Percentiles rank a stretch among this genome's conserved stretches.
Conservation (phyloP, 2,888 invertebrate genomes). For the Cephalotes varians region DNA sequence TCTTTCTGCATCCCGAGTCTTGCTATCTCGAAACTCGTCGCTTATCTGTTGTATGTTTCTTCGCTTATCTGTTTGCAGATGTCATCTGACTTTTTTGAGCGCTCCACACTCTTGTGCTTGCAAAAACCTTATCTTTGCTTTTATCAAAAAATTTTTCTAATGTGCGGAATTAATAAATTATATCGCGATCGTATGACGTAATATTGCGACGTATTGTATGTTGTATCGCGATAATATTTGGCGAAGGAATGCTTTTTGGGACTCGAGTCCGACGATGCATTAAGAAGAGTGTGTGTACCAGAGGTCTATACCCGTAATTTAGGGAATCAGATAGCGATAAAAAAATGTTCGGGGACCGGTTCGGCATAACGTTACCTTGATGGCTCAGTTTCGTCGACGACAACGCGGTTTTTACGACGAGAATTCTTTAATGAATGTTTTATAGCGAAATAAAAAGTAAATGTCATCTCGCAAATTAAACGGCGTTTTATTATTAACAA, state of each 20-base stretch:
- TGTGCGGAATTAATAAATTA: slow-evolving; percentile 26
- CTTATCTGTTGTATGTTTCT: slow-evolving; percentile 6
- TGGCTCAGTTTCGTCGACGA: slow-evolving; percentile 49
- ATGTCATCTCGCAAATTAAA: slow-evolving; percentile 48
- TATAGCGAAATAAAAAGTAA: slow-evolving; percentile 53
- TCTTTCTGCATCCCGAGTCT: neutral
- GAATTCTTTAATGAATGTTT: slow-evolving; percentile 60
- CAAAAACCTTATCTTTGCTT: neutral
- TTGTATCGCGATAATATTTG: slow-evolving; percentile 4
- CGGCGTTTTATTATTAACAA: slow-evolving; percentile 65
- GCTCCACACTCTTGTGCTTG: neutral
- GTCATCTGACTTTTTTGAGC: neutral
- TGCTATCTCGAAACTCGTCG: slow-evolving; percentile 5
- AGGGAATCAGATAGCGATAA: slow-evolving; percentile 57
- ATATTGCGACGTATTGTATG: neutral
- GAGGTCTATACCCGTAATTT: slow-evolving; percentile 34
- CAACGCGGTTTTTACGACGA: slow-evolving; percentile 60
- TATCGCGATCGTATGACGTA: neutral
- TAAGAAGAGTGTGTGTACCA: slow-evolving; percentile 36
- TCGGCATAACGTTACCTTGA: slow-evolving; percentile 64
- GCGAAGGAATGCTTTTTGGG: slow-evolving; percentile 16
- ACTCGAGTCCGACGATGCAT: slow-evolving; percentile 18
- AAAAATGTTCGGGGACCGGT: slow-evolving; percentile 40
- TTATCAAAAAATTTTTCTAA: neutral
- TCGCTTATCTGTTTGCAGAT: slow-evolving; percentile 28